Percentiles rank a stretch among this genome's conserved stretches.
Conservation (phyloP, 2,888 invertebrate genomes). For the Conchocele bisecta region DNA sequence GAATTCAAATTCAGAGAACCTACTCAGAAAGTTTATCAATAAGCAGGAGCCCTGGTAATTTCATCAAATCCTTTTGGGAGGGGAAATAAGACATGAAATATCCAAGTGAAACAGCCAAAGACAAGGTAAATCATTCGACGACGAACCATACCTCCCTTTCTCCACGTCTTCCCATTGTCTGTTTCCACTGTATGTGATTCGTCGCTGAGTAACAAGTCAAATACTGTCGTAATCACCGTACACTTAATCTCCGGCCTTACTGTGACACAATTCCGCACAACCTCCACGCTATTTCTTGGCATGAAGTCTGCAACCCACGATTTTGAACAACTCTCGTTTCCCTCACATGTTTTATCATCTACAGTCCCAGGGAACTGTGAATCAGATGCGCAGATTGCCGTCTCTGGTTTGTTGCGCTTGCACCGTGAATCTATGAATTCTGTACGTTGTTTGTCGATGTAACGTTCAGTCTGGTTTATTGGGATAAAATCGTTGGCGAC, state of each 20-base stretch:
- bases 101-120: too few species aligned
- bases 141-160: constrained; percentile 78
- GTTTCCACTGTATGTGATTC: constrained; percentile 47
- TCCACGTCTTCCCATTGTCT: constrained; percentile 72
- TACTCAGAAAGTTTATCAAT: too few species aligned
- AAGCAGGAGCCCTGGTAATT: too few species aligned
- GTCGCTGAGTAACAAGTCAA: constrained; percentile 85
- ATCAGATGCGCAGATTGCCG: neutral
- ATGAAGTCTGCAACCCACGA: constrained; percentile 72
- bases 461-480: constrained; percentile 53
- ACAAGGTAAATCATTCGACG: too few species aligned
- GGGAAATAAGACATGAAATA: too few species aligned
- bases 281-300: constrained; percentile 86
- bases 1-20: too few species aligned
- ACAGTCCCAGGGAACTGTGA: neutral
- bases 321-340: too few species aligned
- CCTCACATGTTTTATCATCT: too few species aligned
- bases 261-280: constrained; percentile 93
- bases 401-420: neutral
- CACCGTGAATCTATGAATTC: constrained; percentile 68
- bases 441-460: constrained; percentile 63
- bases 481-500: constrained; percentile 67
- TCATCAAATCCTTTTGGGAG: too few species aligned
- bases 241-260: constrained; percentile 87
- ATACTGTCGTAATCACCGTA: constrained; percentile 87